These are phyloP conservation scores for Myiozetetes cayanensis DNA, from an alignment of 2,113 vertebrate species.

Conservation along the genomic window DNA sequence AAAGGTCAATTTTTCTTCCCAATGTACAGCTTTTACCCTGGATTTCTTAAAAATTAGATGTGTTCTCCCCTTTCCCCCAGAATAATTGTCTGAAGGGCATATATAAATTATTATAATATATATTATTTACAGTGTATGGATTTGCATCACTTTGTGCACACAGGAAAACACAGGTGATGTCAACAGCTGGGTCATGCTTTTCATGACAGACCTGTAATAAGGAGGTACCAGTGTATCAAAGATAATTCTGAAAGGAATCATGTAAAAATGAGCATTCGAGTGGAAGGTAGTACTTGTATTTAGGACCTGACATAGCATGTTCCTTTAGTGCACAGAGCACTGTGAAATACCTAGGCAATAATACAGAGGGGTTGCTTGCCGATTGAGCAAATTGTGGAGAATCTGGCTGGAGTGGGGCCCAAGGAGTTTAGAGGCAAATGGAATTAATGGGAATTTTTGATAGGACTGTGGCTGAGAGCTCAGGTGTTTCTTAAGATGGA, in stretches of 20 bases:
- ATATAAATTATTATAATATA: conserved; percentile 75
- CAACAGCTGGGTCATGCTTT: neutral
- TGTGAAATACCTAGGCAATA: neutral
- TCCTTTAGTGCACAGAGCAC: neutral
- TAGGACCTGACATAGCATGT: neutral
- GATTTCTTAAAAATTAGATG: conserved; percentile 57
- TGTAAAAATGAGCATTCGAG: neutral
- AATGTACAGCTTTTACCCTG: conserved; percentile 68
- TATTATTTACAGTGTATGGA: conserved; percentile 65
- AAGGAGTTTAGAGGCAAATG: neutral
- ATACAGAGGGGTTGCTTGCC: neutral
- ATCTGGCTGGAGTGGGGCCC: neutral
- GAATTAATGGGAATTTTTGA: neutral
- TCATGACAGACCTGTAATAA: neutral
- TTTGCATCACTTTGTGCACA: conserved; percentile 61
- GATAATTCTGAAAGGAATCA: conserved; percentile 1
- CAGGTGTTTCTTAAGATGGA: neutral
- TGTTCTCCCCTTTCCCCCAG: conserved; percentile 38
- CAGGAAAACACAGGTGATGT: conserved; percentile 12
- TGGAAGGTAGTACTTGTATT: neutral
- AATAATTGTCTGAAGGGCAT: conserved; percentile 58
- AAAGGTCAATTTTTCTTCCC: conserved; percentile 62
- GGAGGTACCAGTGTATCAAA: neutral
- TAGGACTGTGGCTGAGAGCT: neutral
- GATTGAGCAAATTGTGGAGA: neutral